These are phyloP conservation scores for Psephotus haematonotus DNA, from an alignment of 2,113 vertebrate species.

Conservation along the genomic window DNA sequence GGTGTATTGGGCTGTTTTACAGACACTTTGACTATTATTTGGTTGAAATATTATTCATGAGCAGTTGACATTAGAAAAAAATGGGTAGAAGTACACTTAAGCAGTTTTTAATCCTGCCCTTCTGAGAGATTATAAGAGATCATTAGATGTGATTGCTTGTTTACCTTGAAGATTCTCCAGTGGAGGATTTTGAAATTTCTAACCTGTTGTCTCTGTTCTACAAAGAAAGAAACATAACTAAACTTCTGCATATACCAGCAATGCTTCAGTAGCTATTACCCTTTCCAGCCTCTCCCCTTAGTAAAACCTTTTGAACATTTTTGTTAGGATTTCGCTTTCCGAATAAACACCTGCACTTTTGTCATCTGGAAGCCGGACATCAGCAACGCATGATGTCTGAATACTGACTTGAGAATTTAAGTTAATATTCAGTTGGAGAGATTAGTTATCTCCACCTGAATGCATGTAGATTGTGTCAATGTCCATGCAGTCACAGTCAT, in stretches of 20 bases:
- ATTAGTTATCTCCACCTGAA: background rate
- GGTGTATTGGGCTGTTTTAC: background rate
- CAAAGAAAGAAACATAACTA: background rate
- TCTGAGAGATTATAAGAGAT: background rate
- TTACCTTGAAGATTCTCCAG: background rate
- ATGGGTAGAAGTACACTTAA: background rate
- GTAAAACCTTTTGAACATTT: background rate
- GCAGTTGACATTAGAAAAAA: background rate
- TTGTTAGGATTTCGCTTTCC: background rate
- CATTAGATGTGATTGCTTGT: background rate
- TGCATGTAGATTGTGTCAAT: rapidly evolving
- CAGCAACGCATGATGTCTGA: background rate
- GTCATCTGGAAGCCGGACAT: background rate
- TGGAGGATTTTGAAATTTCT: background rate
- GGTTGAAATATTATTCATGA: background rate
- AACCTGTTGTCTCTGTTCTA: background rate
- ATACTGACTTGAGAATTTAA: background rate
- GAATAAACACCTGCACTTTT: background rate
- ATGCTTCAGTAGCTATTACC: background rate
- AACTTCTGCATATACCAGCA: background rate
- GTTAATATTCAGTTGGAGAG: background rate
- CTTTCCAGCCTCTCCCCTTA: background rate
- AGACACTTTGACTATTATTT: background rate
- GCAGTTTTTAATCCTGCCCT: background rate
- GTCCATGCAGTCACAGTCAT: background rate